Conservation (phyloP, 2,113 vertebrate genomes). For the Lethenteron camtschaticum region DNA sequence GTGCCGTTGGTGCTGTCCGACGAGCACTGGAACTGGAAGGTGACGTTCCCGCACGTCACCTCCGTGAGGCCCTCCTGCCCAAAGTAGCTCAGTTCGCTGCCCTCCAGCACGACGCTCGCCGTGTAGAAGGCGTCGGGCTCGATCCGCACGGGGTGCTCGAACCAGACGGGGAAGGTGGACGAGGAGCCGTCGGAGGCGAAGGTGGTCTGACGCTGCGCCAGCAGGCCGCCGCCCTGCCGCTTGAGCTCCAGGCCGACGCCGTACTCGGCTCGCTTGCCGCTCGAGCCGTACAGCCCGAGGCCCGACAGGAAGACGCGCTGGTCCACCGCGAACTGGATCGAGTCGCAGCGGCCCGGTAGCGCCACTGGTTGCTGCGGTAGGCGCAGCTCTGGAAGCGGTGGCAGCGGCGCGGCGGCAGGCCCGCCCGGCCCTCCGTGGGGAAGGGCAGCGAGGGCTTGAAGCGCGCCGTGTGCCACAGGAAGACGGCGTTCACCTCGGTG, state of each 20-base stretch:
- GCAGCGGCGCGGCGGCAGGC: slow-evolving; percentile 50
- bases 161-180: slow-evolving; percentile 66
- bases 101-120: slow-evolving; percentile 64
- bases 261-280: slow-evolving; percentile 67
- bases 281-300: slow-evolving; percentile 71
- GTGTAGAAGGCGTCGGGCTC: slow-evolving; percentile 90
- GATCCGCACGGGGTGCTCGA: slow-evolving; percentile 85
- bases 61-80: slow-evolving; percentile 98
- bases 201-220: slow-evolving; percentile 58
- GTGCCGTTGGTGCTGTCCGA: slow-evolving; percentile 96
- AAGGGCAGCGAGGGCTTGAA: slow-evolving; percentile 68
- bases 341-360: slow-evolving; percentile 91
- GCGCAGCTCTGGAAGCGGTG: slow-evolving; percentile 80
- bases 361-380: slow-evolving; percentile 90
- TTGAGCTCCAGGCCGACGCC: slow-evolving; percentile 73
- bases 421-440: slow-evolving; percentile 40
- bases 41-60: slow-evolving; percentile 77
- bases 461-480: slow-evolving; percentile 81
- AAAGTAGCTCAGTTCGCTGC: slow-evolving; percentile 85
- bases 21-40: slow-evolving; percentile 94
- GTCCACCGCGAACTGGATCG: slow-evolving; percentile 91
- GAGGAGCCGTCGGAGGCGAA: slow-evolving; percentile 79
- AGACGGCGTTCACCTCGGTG: slow-evolving; percentile 73
- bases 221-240: slow-evolving; percentile 35
- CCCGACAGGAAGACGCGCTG: slow-evolving; percentile 70